Conservation (phyloP, 2,888 invertebrate species). For the Mamestra brassicae region DNA sequence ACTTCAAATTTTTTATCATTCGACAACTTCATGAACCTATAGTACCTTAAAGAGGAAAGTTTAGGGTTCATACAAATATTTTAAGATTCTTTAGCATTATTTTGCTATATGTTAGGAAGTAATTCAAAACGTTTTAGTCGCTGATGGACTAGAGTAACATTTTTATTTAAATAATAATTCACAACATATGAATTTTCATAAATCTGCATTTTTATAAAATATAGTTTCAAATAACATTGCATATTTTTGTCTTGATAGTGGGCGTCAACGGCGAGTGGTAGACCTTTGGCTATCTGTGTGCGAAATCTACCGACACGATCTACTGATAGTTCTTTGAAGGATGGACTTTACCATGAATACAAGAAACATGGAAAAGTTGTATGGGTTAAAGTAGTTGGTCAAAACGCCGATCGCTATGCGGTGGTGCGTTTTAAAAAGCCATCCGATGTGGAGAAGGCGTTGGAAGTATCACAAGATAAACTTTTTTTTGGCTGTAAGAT, state of each 20-base stretch:
- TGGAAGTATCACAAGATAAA: constrained; percentile 98
- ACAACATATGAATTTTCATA: constrained; percentile 12
- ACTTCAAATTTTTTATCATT: background rate
- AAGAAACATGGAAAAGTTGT: constrained; percentile 99
- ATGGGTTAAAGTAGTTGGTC: constrained; percentile 98
- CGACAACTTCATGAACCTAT: background rate
- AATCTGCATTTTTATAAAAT: constrained; percentile 26
- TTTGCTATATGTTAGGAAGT: background rate
- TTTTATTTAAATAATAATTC: constrained; percentile 32
- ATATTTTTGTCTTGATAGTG: constrained; percentile 81
- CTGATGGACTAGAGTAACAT: background rate
- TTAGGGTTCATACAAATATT: constrained; percentile 5
- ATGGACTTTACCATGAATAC: constrained; percentile 99
- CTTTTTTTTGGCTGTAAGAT: constrained; percentile 99
- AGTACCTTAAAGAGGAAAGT: constrained; percentile 1
- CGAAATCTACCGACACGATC: constrained; percentile 97
- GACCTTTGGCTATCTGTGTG: constrained; percentile 97
- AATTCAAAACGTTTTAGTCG: background rate
- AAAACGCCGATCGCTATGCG: constrained; percentile 97
- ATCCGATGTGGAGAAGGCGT: constrained; percentile 98
- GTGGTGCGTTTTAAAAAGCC: constrained; percentile 98
- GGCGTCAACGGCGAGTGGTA: constrained; percentile 92
- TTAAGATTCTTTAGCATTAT: constrained; percentile 2
- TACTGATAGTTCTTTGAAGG: constrained; percentile 98
- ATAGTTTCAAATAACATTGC: constrained; percentile 58